phyloP scores from a whole-genome alignment of 2,888 invertebrate genomes.

The Folsomia manolachei region DNA sequence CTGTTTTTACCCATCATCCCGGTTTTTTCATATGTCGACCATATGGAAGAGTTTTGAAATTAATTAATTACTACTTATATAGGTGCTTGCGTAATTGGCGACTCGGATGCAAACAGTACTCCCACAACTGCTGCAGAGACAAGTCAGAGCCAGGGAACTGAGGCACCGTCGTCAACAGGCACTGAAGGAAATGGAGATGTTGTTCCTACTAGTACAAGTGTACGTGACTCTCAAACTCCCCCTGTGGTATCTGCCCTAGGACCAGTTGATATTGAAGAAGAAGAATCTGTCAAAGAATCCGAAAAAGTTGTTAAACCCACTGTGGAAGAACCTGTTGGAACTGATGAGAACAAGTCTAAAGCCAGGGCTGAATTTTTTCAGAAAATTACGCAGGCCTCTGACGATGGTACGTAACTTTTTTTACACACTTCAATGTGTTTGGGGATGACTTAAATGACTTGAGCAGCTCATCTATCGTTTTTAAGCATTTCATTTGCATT shows the following conservation, averaged over 20 bases:
- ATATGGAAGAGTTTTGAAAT: not conserved
- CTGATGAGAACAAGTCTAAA: conserved; percentile 15
- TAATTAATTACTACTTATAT: not conserved
- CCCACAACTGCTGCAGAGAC: conserved; percentile 6
- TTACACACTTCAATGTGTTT: no score
- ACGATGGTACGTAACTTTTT: conserved; percentile 45
- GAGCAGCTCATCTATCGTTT: no score
- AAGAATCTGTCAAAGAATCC: not conserved
- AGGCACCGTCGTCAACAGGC: no score
- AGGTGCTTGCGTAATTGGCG: conserved; percentile 12
- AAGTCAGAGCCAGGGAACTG: conserved; percentile 3
- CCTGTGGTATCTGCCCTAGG: not conserved
- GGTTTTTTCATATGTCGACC: conserved; percentile 1
- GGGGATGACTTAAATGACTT: no score
- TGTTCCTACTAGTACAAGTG: not conserved
- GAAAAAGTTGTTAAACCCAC: not conserved
- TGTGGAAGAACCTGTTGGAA: not conserved
- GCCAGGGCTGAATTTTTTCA: conserved; percentile 48
- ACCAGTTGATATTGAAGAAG: conserved; percentile 10
- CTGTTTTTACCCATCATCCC: conserved; percentile 2
- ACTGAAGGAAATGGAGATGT: conserved; percentile 22
- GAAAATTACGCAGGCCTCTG: conserved; percentile 48
- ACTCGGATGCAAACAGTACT: not conserved
- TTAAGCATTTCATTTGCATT: no score
- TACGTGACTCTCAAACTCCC: not conserved